Conservation (phyloP, 2,113 vertebrate genomes). For the Melierax canorus region DNA sequence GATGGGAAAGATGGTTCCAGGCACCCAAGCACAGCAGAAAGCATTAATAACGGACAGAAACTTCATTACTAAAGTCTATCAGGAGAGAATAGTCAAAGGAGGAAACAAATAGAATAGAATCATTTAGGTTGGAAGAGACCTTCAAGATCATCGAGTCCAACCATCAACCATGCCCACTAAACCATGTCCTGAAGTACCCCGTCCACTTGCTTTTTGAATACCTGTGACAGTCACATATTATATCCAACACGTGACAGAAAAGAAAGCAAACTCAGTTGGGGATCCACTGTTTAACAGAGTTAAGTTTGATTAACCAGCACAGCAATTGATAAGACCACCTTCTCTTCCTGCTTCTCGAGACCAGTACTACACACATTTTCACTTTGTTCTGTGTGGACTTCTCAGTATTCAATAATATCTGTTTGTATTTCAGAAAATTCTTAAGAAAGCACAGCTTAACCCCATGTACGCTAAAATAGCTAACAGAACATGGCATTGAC, state of each 20-base stretch:
- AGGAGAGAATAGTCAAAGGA: neutral
- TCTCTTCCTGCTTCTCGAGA: neutral
- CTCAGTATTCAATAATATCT: neutral
- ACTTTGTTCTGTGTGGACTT: neutral
- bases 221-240: neutral
- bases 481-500: neutral
- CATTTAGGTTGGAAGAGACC: no score
- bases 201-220: no score
- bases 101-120: neutral
- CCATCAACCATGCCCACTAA: no score
- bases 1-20: neutral
- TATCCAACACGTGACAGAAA: fast-evolving
- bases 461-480: neutral
- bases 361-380: neutral
- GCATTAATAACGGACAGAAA: neutral
- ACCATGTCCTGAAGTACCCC: no score
- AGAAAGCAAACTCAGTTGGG: neutral
- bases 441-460: neutral
- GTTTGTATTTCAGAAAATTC: constrained; percentile 20
- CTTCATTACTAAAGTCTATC: neutral
- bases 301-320: neutral
- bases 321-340: neutral
- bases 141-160: no score
- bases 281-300: neutral
- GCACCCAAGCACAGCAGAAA: neutral